Percentiles rank a stretch among this genome's conserved stretches.
phyloP scores from a whole-genome alignment of 1,140 invertebrate genomes.

The Xylocopa sonorina region DNA sequence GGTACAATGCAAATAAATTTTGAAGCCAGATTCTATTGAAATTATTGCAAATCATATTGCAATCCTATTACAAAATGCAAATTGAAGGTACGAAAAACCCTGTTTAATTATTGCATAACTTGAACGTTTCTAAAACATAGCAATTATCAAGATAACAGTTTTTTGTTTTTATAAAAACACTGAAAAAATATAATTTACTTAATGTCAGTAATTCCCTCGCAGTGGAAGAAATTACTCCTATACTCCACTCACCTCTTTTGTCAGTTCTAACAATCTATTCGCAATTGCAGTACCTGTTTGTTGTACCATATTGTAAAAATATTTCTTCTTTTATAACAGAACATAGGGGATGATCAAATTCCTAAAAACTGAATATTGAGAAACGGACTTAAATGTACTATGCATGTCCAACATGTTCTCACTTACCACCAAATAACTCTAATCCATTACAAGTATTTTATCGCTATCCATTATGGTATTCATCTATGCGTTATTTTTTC shows the following conservation, averaged over 20 bases:
- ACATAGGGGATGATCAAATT: constrained; percentile 86
- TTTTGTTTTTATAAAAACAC: constrained; percentile 37
- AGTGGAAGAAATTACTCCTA: no score
- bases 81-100: constrained; percentile 18
- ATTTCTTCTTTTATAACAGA: constrained; percentile 83
- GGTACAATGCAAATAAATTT: no score
- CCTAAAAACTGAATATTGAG: constrained; percentile 78
- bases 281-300: constrained; percentile 86
- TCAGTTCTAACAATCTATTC: constrained; percentile 84
- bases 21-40: no score
- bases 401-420: neutral
- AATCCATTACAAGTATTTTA: constrained; percentile 85
- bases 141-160: neutral
- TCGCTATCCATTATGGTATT: constrained; percentile 89
- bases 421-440: constrained; percentile 81
- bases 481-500: constrained; percentile 91
- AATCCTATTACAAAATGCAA: constrained; percentile 34
- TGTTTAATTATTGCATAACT: neutral
- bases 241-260: constrained; percentile 82
- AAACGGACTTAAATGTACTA: no score
- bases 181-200: neutral
- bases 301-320: constrained; percentile 86
- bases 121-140: neutral
- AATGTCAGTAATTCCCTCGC: no score
- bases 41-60: no score